Percentiles rank a stretch among this genome's conserved stretches.
Conservation (phyloP, 2,113 vertebrate genomes). For the Dipodomys stephensi region DNA sequence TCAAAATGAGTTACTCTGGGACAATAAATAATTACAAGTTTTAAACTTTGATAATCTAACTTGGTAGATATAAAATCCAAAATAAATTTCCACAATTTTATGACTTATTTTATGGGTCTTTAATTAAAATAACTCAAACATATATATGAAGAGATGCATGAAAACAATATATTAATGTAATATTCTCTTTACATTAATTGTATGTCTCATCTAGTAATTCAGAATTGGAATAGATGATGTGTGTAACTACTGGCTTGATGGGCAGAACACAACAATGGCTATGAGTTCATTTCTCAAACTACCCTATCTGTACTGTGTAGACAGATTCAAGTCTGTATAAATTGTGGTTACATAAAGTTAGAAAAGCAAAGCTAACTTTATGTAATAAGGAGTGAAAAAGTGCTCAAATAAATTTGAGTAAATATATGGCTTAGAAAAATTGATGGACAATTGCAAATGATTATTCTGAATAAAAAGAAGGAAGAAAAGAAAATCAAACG, state of each 20-base stretch:
- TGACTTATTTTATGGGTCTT: background rate
- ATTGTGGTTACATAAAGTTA: too few relatives aligned
- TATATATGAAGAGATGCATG: background rate
- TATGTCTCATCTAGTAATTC: background rate
- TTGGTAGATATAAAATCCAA: background rate
- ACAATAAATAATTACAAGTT: background rate
- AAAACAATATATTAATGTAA: background rate
- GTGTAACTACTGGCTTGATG: background rate
- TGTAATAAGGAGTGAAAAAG: too few relatives aligned
- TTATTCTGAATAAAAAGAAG: too few relatives aligned
- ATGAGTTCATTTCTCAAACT: background rate
- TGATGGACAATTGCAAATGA: too few relatives aligned
- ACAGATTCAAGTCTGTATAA: too few relatives aligned
- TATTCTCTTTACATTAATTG: background rate
- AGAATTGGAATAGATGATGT: background rate
- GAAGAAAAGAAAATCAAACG: too few relatives aligned
- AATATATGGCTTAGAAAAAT: too few relatives aligned
- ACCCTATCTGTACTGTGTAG: background rate
- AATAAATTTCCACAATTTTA: background rate
- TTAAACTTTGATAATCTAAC: background rate
- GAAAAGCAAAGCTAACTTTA: too few relatives aligned
- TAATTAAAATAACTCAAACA: background rate
- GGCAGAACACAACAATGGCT: background rate
- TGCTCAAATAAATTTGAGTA: too few relatives aligned
- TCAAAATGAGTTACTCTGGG: background rate